A percentile compares a stretch with the other conserved stretches of the same genome.
Conservation (phyloP, 2,113 vertebrate genomes). For the Chrysemys picta region DNA sequence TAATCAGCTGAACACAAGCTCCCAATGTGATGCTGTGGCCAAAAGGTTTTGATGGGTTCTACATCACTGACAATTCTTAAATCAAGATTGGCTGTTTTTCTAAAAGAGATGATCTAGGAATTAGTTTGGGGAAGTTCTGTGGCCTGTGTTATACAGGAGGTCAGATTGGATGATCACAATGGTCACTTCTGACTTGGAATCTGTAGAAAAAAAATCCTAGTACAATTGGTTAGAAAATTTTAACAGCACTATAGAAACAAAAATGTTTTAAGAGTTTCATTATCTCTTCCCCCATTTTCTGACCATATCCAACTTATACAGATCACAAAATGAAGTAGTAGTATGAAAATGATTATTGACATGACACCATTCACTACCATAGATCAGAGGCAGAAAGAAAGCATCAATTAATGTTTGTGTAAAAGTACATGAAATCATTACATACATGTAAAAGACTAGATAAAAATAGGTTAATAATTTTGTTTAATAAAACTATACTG, state of each 20-base stretch:
- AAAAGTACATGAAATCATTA: not conserved
- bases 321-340: not conserved
- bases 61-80: not conserved
- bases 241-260: not conserved
- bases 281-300: not conserved
- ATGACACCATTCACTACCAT: not conserved
- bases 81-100: not conserved
- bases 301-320: not conserved
- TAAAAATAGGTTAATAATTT: not conserved
- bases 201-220: not conserved
- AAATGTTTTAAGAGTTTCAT: not conserved
- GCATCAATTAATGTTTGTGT: not conserved
- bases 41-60: not conserved
- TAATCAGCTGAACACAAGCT: not conserved
- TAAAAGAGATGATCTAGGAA: not conserved
- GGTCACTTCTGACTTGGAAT: not conserved
- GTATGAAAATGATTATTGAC: not conserved
- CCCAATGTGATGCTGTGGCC: not conserved
- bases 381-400: not conserved
- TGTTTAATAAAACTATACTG: not conserved
- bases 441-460: not conserved
- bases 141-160: not conserved
- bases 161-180: not conserved
- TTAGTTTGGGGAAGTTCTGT: not conserved
- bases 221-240: not conserved